Conservation (phyloP, 2,797 vertebrate genomes). For the Bradypus variegatus region DNA sequence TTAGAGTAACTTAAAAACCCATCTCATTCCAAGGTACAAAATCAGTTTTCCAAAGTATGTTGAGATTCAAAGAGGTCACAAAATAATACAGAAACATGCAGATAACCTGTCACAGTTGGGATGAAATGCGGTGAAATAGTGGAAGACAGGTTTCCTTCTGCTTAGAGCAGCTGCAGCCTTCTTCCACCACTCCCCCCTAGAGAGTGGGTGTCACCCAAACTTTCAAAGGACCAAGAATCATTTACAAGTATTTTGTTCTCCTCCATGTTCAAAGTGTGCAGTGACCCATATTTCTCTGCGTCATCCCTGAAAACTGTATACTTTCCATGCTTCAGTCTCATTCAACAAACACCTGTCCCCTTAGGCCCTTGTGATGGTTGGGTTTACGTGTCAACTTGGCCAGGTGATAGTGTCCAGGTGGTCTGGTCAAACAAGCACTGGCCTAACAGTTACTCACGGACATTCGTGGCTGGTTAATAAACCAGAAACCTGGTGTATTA, state of each 20-base stretch:
- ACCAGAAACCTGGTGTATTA: too few species aligned
- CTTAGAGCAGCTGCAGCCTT: too few species aligned
- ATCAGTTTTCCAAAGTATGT: neutral
- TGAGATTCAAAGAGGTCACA: neutral
- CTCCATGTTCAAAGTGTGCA: neutral
- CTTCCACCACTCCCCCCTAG: neutral
- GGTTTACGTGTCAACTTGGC: too few species aligned
- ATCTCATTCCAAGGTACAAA: neutral
- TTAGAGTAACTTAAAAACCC: neutral
- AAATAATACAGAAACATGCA: neutral
- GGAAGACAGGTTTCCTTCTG: neutral
- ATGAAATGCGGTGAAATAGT: neutral
- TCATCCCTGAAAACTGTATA: neutral
- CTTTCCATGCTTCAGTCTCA: neutral
- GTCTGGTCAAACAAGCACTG: too few species aligned
- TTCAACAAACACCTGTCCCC: neutral
- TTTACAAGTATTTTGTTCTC: neutral
- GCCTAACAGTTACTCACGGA: too few species aligned
- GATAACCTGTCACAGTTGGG: neutral
- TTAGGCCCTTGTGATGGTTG: too few species aligned
- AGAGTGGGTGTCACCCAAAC: neutral
- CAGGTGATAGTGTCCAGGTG: too few species aligned
- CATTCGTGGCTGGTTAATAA: too few species aligned
- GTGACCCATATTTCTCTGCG: neutral
- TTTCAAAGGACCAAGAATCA: neutral